Percentiles rank a stretch among this genome's conserved stretches.
Conservation (phyloP, 2,797 vertebrate genomes). For the Echeneis naucrates region DNA sequence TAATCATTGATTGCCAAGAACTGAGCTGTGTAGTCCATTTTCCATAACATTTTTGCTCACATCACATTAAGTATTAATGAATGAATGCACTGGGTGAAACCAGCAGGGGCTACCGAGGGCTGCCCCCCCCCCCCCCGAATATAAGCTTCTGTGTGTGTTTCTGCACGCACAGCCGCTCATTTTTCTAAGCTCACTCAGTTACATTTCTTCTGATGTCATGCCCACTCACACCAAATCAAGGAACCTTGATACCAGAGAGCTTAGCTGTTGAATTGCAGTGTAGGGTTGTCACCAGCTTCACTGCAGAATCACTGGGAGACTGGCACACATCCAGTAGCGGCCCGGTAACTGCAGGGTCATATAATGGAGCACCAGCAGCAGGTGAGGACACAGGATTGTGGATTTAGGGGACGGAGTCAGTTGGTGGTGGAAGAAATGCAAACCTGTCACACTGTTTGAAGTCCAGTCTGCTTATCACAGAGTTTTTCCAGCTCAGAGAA, state of each 20-base stretch:
- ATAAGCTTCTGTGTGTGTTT: background rate
- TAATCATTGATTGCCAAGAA: background rate
- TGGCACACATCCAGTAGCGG: constrained; percentile 33
- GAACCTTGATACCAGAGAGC: constrained; percentile 20
- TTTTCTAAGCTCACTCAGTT: constrained; percentile 16
- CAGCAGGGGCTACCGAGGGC: background rate
- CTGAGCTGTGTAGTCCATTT: constrained; percentile 1
- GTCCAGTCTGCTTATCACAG: constrained; percentile 58
- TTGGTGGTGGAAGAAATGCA: constrained; percentile 50
- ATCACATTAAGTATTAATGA: constrained; percentile 1
- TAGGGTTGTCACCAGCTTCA: constrained; percentile 33
- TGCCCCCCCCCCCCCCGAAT: too few relatives aligned
- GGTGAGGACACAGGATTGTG: constrained; percentile 44
- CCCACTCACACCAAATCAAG: background rate
- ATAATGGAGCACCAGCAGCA: constrained; percentile 39
- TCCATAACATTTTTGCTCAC: constrained; percentile 4
- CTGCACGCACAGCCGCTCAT: background rate
- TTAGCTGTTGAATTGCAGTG: constrained; percentile 34
- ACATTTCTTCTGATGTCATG: constrained; percentile 10
- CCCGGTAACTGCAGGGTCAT: constrained; percentile 33
- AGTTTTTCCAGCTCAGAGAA: constrained; percentile 61
- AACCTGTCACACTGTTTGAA: constrained; percentile 76
- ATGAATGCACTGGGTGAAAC: background rate
- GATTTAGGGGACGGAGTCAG: constrained; percentile 53
- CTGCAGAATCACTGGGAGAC: constrained; percentile 28